Evolutionary conservation across 1,140 invertebrate genomes (phyloP).

Genomic region (Anoplophora glabripennis): DNA sequence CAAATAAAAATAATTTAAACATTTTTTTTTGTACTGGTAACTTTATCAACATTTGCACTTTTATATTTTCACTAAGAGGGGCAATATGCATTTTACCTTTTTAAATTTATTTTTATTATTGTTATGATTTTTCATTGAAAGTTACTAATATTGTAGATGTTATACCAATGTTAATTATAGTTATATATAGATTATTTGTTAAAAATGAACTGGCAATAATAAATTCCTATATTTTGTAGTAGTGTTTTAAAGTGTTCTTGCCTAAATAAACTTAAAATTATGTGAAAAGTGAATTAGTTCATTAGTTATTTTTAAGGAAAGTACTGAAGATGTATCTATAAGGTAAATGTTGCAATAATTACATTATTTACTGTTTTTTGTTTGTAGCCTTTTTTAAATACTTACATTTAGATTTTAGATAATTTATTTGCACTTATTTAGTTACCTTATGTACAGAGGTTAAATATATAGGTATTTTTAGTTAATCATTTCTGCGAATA

Average conservation of each 20-base stretch:
- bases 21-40: background rate
- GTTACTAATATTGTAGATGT: constrained; percentile 5
- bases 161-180: constrained; percentile 31
- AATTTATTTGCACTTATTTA: constrained; percentile 36
- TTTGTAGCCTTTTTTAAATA: constrained; percentile 21
- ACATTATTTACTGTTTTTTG: constrained; percentile 21
- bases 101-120: background rate
- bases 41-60: background rate
- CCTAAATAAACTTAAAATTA: constrained; percentile 17
- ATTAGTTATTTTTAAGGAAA: constrained; percentile 14
- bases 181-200: constrained; percentile 17
- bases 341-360: constrained; percentile 34
- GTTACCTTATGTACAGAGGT: constrained; percentile 37
- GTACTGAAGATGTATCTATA: constrained; percentile 33
- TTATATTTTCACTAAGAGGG: background rate
- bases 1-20: background rate
- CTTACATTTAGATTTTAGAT: constrained; percentile 26
- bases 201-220: constrained; percentile 26
- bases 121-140: background rate
- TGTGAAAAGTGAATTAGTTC: constrained; percentile 11
- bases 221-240: constrained; percentile 22
- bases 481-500: constrained; percentile 26
- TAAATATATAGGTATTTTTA: constrained; percentile 28
- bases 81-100: background rate
- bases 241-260: constrained; percentile 29